These are phyloP conservation scores for Prosapia bicincta DNA, from an alignment of 2,888 invertebrate species.

Conservation along the genomic window DNA sequence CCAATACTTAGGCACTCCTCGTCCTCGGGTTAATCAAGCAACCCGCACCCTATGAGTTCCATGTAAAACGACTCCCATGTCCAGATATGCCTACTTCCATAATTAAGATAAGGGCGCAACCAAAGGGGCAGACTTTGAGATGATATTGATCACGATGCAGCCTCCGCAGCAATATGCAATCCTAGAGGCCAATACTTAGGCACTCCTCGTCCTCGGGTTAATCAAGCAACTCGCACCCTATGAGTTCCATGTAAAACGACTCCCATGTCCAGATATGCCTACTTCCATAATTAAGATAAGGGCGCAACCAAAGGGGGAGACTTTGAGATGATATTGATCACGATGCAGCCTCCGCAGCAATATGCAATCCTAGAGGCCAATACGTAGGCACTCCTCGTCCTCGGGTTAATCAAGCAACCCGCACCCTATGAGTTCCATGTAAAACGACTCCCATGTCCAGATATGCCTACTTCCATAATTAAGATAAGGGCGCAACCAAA, in stretches of 20 bases:
- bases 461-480: not conserved
- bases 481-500: not conserved
- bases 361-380: not conserved
- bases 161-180: not conserved
- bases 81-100: not conserved
- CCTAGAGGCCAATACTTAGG: not conserved
- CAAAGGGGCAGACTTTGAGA: not conserved
- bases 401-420: not conserved
- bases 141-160: not conserved
- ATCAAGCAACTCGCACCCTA: too few relatives aligned
- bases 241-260: too few relatives aligned
- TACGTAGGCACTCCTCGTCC: not conserved
- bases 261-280: not conserved
- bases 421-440: too few relatives aligned
- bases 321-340: not conserved
- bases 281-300: not conserved
- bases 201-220: not conserved
- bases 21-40: not conserved
- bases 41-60: too few relatives aligned
- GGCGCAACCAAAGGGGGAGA: conserved; percentile 2
- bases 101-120: not conserved
- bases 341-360: not conserved
- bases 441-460: too few relatives aligned
- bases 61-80: too few relatives aligned
- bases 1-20: not conserved